These are phyloP conservation scores for Cotesia congregata DNA, from an alignment of 2,888 invertebrate species.

Conservation along the genomic window DNA sequence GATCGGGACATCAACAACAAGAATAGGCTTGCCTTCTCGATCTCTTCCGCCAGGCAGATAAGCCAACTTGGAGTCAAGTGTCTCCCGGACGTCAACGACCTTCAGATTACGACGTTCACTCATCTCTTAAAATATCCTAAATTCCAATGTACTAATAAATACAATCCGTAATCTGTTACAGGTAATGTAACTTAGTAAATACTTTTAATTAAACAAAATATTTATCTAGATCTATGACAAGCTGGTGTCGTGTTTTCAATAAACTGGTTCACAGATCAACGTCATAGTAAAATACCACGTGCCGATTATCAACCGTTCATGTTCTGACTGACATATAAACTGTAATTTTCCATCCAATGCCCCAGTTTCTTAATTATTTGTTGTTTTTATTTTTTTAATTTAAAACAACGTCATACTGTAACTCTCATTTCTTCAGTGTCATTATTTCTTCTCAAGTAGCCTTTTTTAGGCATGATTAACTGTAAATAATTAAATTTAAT, in stretches of 20 bases:
- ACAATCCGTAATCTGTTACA: background rate
- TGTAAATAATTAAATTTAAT: background rate
- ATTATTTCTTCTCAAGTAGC: background rate
- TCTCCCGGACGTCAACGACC: constrained; percentile 74
- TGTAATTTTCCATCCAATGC: constrained; percentile 21
- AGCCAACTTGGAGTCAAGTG: constrained; percentile 75
- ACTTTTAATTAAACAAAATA: background rate
- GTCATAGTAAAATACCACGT: background rate
- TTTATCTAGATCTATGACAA: background rate
- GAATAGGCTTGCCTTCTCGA: constrained; percentile 76
- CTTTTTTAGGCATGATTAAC: background rate
- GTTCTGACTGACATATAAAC: background rate
- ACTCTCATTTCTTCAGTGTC: background rate
- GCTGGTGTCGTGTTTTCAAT: background rate
- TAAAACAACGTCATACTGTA: background rate
- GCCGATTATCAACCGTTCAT: background rate
- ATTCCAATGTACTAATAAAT: background rate
- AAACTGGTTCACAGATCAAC: background rate
- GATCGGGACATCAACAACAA: constrained; percentile 75
- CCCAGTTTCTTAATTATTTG: constrained; percentile 16
- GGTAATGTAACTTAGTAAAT: background rate
- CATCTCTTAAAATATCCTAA: constrained; percentile 45
- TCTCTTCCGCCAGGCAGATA: constrained; percentile 79
- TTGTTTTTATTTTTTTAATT: background rate
- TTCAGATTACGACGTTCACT: constrained; percentile 63